These are phyloP conservation scores for Iselma pallidipennis DNA, from an alignment of 2,888 invertebrate genomes.

Conservation along the genomic window DNA sequence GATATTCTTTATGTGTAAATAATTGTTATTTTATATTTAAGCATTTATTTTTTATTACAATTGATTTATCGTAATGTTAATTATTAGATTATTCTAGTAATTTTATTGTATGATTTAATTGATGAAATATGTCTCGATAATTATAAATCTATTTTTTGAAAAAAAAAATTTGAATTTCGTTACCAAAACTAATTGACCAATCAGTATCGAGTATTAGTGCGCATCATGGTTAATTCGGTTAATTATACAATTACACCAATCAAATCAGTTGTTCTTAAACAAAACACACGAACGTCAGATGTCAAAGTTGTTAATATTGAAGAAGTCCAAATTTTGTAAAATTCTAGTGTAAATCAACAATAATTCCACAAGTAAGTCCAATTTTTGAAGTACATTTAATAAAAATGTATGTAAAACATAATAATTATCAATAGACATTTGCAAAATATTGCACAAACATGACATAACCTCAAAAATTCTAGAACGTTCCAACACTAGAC, in stretches of 20 bases:
- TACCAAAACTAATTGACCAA: too few species aligned
- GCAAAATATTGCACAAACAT: conserved; percentile 26
- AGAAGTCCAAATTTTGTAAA: background rate
- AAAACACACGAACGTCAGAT: background rate
- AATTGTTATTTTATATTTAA: background rate
- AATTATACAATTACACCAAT: too few species aligned
- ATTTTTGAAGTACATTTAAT: background rate
- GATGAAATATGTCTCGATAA: too few species aligned
- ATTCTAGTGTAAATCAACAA: background rate
- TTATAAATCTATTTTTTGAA: too few species aligned
- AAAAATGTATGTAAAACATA: too few species aligned
- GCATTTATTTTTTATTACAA: background rate
- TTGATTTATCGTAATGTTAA: background rate
- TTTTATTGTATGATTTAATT: too few species aligned
- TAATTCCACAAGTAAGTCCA: background rate
- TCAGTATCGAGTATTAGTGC: too few species aligned
- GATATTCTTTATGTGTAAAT: background rate
- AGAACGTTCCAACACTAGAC: conserved; percentile 17
- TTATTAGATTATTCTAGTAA: too few species aligned
- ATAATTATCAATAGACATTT: too few species aligned
- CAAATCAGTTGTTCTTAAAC: background rate
- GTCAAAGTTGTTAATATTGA: background rate
- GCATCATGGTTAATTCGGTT: too few species aligned
- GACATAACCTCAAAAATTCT: conserved; percentile 26
- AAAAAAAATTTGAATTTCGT: too few species aligned